These are phyloP conservation scores for Cryptocheilus praepositus DNA, from an alignment of 2,888 invertebrate genomes.

Conservation along the genomic window DNA sequence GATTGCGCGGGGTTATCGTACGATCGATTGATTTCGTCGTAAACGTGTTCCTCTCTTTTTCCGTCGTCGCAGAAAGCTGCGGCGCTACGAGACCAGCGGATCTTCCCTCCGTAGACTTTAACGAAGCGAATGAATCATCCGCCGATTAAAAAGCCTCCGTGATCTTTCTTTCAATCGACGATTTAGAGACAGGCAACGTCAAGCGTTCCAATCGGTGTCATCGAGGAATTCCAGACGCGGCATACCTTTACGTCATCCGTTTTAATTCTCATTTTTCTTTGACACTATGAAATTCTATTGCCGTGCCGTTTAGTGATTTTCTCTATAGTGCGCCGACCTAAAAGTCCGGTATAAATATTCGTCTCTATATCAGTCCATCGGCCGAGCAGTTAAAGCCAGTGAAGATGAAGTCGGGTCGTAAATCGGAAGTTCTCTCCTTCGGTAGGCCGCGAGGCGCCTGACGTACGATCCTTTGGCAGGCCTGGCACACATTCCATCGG, in stretches of 20 bases:
- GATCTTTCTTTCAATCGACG: background rate
- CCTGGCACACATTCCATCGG: conserved; percentile 42
- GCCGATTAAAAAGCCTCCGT: background rate
- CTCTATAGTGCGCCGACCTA: too few species aligned
- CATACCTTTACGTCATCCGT: too few species aligned
- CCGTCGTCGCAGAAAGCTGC: background rate
- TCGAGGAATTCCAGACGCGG: too few species aligned
- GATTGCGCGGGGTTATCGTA: conserved; percentile 34
- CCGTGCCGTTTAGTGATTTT: background rate
- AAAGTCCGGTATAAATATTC: too few species aligned
- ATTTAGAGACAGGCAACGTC: background rate
- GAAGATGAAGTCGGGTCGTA: conserved; percentile 28
- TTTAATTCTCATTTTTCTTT: too few species aligned
- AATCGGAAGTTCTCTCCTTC: conserved; percentile 33
- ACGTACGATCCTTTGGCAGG: conserved; percentile 27
- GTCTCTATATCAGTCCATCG: too few species aligned
- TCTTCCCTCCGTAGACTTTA: too few species aligned
- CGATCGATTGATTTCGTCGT: conserved; percentile 37
- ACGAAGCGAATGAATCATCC: conserved; percentile 6
- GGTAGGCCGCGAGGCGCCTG: conserved; percentile 25
- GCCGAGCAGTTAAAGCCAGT: background rate
- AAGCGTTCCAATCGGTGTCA: too few species aligned
- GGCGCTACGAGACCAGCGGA: too few species aligned
- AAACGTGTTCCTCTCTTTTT: conserved; percentile 3
- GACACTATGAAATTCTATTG: too few species aligned